Base-by-base conservation (phyloP, 2,888 invertebrate genomes). In the Macaria notata region DNA sequence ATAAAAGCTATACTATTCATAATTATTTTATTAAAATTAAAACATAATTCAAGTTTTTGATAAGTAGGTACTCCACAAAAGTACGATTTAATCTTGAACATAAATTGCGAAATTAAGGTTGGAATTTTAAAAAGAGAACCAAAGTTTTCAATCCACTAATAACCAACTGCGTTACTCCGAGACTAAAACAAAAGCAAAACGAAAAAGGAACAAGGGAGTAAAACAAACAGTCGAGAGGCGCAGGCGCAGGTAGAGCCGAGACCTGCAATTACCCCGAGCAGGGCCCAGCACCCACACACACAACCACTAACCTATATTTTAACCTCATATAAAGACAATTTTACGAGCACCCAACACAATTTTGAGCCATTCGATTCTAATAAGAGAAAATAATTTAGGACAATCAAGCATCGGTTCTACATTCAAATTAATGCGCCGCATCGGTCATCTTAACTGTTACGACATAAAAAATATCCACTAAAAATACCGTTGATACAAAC, bases 261-360 rank as follows among this genome's bases (percentile, higher is more conserved):
- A 69, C 70, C 76, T 72, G 76, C 81, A 86, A 87, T 86, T 86
- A 85, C 73, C 73, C 65, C 9, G 62, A 65, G 70, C 69, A 65
- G 74, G 76, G 75, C 68, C 70, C 69, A 73, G 72, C 78, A 68
- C 64, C 63, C 61, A 53, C 64, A 59, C 70, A 74, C 69, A 68
- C 33, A 73, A 74, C 69, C 65, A 69, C 71, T 76, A 86, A 82
- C 87, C 86, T 84, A 84, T 88, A 86, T 80, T 88, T 85, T 84
- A 78, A 78, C 70, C 75, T 75, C 72, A 68, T 73, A 71, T 77
- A 79, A 79, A 71, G 71, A 80, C 77, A 75, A 66, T 79, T 81
- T 80, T 79, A 79, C 62, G 69, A 67, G 62, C 65, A 49, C 54
- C 64, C 66, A 66, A 68, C 56, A 54, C 60, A 63, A 69, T 70